Evolutionary conservation across 2,797 vertebrate genomes (phyloP), one percentile per base, ranked within the genome.

Genomic region (Sphaeramia orbicularis): DNA sequence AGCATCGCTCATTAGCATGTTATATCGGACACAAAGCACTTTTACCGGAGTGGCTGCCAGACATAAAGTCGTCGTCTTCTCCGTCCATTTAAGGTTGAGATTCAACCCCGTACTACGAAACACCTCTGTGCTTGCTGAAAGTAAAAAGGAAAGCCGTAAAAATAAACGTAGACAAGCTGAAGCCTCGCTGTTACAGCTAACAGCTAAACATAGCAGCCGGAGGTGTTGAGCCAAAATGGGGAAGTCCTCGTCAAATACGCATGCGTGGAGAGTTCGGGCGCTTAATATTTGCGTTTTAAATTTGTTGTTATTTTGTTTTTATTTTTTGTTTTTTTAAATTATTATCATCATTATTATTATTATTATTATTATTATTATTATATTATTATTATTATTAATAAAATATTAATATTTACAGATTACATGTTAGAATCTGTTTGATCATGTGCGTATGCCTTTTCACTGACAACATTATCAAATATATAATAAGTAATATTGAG

Each of bases 61-160:
- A 80, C 79, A 86, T 75, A 56, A 93, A 90, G 16, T 94, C 94
- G 27, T 93, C 94, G 24, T 92, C 91, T 38, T 90, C 94, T 64
- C 86, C 92, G 79, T 94, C 92, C 94, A 95, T 94, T 16, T 38
- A 5, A 3, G 36, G 15, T 1, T 53, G 37, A 0, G 36, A 4
- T 15, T 62, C 16, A 3, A 16, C 13, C 1, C 54, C 1, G 13
- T 11, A 13, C 10, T 27, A 9, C 14, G 0, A 10, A 7, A 6
- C 45, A 0, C 32, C 1, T 47, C 4, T 18, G 18, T 1, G 7
- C 35, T 11, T 0, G 0, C 18, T 9, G 8, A 9, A 0, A 6
- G 10, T 35, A 7, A 15, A 2, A 4, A 14, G 0, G 5, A 27
- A n/a, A 37, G 37, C 37, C 6, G 41, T 1, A 44, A 38, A 63